A percentile compares a stretch with the other conserved stretches of the same genome.
Conservation (phyloP, 2,888 invertebrate genomes). For the Oxystoma pomonae region DNA sequence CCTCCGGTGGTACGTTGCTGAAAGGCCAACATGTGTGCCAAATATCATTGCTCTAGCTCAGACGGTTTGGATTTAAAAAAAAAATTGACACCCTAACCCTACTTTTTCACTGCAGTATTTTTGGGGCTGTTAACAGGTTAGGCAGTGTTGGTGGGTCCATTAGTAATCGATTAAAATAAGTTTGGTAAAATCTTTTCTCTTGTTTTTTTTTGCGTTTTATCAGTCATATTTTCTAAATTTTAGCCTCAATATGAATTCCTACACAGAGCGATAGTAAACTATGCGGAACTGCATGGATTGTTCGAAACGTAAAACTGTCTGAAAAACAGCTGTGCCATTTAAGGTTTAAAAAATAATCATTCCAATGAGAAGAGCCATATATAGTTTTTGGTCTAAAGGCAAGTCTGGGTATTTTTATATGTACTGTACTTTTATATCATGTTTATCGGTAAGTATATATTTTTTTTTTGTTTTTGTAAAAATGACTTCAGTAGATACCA, state of each 20-base stretch:
- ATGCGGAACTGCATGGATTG: constrained; percentile 80
- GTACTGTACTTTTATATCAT: constrained; percentile 32
- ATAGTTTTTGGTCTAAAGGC: constrained; percentile 17
- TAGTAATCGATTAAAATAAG: too few species aligned
- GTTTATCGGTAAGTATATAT: constrained; percentile 30
- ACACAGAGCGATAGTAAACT: constrained; percentile 86
- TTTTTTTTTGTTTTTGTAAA: constrained; percentile 21
- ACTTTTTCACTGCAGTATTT: too few species aligned
- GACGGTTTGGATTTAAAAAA: too few species aligned
- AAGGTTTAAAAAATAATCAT: constrained; percentile 33
- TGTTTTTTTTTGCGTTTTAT: neutral
- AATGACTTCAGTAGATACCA: constrained; percentile 33
- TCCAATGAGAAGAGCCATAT: constrained; percentile 30
- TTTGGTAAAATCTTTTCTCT: too few species aligned
- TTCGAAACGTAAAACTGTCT: constrained; percentile 51
- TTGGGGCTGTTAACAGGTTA: too few species aligned
- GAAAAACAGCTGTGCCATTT: constrained; percentile 37
- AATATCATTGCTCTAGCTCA: too few species aligned
- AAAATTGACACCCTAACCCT: too few species aligned
- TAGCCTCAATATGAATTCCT: constrained; percentile 92
- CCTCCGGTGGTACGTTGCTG: too few species aligned
- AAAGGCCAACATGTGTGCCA: too few species aligned
- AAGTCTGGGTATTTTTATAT: constrained; percentile 41
- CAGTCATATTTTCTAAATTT: constrained; percentile 36
- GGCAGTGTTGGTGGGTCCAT: too few species aligned